Conservation (phyloP, 1,140 invertebrate genomes). For the Hycleus cichorii region DNA sequence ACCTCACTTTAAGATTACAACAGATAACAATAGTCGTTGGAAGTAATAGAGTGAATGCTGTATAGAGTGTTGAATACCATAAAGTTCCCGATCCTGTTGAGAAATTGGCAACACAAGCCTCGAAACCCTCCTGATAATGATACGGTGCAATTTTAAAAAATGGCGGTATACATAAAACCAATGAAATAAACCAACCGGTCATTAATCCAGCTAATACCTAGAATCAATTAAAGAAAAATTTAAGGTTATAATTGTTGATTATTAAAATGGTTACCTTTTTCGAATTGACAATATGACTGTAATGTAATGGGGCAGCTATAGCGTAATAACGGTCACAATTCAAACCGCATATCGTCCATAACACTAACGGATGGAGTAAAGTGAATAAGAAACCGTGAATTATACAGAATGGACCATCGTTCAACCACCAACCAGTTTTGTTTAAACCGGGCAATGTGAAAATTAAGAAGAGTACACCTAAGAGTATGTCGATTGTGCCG, state of each 20-base stretch:
- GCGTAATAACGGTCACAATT: conserved; percentile 74
- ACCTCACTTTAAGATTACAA: conserved; percentile 58
- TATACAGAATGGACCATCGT: conserved; percentile 49
- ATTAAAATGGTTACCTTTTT: conserved; percentile 44
- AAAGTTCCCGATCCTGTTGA: conserved; percentile 48
- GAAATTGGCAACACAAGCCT: conserved; percentile 60
- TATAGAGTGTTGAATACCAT: conserved; percentile 58
- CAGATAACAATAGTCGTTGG: conserved; percentile 61
- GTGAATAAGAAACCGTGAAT: conserved; percentile 59
- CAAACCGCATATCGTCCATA: conserved; percentile 73
- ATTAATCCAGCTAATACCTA: conserved; percentile 48
- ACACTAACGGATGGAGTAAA: conserved; percentile 61
- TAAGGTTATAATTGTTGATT: no score
- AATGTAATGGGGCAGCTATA: conserved; percentile 69
- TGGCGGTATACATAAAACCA: conserved; percentile 39
- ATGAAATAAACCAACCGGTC: conserved; percentile 46
- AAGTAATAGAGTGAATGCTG: conserved; percentile 54
- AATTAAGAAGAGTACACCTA: conserved; percentile 54
- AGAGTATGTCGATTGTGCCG: conserved; percentile 56
- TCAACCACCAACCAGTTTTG: conserved; percentile 42
- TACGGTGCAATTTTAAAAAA: conserved; percentile 45
- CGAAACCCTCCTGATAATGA: conserved; percentile 49
- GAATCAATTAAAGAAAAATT: no score
- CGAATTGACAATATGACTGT: conserved; percentile 61
- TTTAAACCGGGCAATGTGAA: conserved; percentile 44